Conservation (phyloP, 2,113 vertebrate genomes). For the Cettia cetti region DNA sequence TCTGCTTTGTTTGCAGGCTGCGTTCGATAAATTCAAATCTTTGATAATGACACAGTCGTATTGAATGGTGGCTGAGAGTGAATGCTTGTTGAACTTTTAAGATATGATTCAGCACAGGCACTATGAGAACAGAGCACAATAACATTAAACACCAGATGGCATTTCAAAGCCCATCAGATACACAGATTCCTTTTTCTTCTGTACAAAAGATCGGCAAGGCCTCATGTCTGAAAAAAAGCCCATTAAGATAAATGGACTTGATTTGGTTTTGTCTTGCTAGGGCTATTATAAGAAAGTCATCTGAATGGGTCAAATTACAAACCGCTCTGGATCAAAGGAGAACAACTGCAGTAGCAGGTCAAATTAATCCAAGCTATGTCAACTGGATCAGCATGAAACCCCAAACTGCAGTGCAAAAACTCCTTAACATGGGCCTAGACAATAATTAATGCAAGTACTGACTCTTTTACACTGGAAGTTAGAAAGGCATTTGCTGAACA, state of each 20-base stretch:
- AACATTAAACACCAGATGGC: conserved; percentile 76
- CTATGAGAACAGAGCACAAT: conserved; percentile 64
- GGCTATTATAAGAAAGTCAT: conserved; percentile 70
- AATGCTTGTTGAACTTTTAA: conserved; percentile 75
- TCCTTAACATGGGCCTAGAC: conserved; percentile 1
- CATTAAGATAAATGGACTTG: conserved; percentile 77
- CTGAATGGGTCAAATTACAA: conserved; percentile 73
- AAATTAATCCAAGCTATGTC: conserved; percentile 68
- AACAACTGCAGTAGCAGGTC: conserved; percentile 53
- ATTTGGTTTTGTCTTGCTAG: conserved; percentile 73
- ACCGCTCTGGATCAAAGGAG: conserved; percentile 68
- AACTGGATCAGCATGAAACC: conserved; percentile 69
- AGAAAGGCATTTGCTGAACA: background rate
- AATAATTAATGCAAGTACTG: conserved; percentile 46
- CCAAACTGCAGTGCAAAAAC: conserved; percentile 54
- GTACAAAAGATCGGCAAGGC: conserved; percentile 70
- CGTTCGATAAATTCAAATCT: conserved; percentile 61
- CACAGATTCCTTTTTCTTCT: conserved; percentile 68
- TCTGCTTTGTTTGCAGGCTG: conserved; percentile 66
- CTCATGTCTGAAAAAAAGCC: conserved; percentile 46
- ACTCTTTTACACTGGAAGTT: conserved; percentile 12
- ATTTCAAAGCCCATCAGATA: conserved; percentile 77
- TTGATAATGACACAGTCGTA: conserved; percentile 65
- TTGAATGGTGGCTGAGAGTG: conserved; percentile 61
- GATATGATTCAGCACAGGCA: conserved; percentile 68